Base-by-base conservation (phyloP, 2,113 vertebrate genomes). In the Dissostichus mawsoni region DNA sequence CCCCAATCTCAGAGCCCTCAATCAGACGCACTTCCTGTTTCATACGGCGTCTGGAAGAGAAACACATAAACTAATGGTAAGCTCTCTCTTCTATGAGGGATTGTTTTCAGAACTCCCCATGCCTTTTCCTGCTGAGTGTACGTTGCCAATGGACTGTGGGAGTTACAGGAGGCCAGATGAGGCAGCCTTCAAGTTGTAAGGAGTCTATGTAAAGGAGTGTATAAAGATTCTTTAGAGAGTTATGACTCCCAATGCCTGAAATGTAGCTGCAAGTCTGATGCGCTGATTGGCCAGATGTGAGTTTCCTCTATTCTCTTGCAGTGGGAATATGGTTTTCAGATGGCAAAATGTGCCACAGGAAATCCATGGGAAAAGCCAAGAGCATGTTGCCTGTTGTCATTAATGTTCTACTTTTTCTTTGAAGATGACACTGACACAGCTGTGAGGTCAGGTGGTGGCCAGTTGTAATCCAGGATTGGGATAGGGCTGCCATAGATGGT, bases 211-310 rank as follows among this genome's bases (percentile, higher is more conserved):
- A 76, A 90, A 91, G 75, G 74, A 36, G 78, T 64, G 74, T 36
- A 74, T 76, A 83, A 56, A 81, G 61, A 81, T 85, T 87, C 59
- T 76, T 77, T 44, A 58, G 33, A 66, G 65, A 69, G 73, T 57
- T 64, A 52, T 44, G 65, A 83, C 80, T 86, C 69, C 51, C 20
- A 74, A 76, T 3, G 73, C 69, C 45, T 83, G 51, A 77, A 86
- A 77, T 82, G 74, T 75, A 83, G 69, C 74, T 25, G 61, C 9
- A 45, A 66, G 63, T 82, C 66, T 78, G 73, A 65, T 76, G 51
- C 50, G 14, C 86, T 82, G 87, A 90, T 86, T 93, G 90, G 87
- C 90, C 90, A 92, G 82, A 92, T 91, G 89, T 80, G 78, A 75
- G 63, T 68, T 81, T 84, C 68, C 76, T 70, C 4, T 65, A 3